phyloP scores from a whole-genome alignment of 2,113 vertebrate species.

The Galemys pyrenaicus region DNA sequence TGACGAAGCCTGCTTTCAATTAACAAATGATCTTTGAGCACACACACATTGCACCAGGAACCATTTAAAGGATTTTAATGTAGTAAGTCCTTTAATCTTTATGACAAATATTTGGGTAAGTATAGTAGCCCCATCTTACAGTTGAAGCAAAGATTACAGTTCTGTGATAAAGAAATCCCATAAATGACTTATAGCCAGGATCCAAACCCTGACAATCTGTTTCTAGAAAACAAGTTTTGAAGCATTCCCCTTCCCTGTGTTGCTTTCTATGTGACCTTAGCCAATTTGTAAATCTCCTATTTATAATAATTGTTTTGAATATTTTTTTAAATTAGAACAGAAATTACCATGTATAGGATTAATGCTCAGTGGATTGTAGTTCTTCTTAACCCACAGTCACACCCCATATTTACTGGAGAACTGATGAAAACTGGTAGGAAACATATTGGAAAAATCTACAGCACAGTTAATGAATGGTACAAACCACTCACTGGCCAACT shows the following conservation, averaged over 20 bases:
- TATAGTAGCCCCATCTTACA: not conserved
- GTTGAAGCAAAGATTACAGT: not conserved
- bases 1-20: not conserved
- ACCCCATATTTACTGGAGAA: not conserved
- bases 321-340: not conserved
- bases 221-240: not conserved
- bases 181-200: not conserved
- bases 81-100: not conserved
- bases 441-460: not conserved
- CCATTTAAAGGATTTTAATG: not conserved
- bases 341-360: not conserved
- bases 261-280: not conserved
- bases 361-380: not conserved
- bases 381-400: not conserved
- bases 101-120: not conserved
- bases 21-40: not conserved
- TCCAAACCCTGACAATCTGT: not conserved
- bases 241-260: too few relatives aligned
- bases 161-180: not conserved
- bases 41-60: not conserved
- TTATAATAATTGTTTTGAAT: not conserved
- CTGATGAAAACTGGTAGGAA: not conserved
- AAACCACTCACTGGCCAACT: not conserved
- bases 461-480: not conserved
- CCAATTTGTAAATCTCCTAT: not conserved